phyloP scores from a whole-genome alignment of 2,113 vertebrate genomes.

The Hippopotamus amphibius region DNA sequence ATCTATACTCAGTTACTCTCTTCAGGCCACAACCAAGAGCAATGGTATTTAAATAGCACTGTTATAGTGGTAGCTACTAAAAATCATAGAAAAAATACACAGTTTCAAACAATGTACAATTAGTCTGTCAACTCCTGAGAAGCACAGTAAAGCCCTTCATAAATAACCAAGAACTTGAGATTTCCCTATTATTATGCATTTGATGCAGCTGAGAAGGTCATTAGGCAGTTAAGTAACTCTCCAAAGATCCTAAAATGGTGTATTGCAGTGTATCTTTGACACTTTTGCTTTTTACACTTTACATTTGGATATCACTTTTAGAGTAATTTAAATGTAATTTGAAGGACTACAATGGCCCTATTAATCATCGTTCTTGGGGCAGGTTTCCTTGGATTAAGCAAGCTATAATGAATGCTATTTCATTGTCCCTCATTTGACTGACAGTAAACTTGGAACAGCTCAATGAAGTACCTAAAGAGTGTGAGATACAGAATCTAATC shows the following conservation, averaged over 20 bases:
- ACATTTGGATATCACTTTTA: not conserved
- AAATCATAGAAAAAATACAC: not conserved
- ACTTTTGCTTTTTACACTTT: not conserved
- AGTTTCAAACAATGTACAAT: not conserved
- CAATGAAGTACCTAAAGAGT: not conserved
- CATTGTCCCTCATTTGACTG: not conserved
- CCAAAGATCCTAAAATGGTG: not conserved
- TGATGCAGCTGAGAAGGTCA: not conserved
- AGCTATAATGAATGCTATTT: conserved; percentile 22
- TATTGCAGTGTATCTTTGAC: not conserved
- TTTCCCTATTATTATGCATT: not conserved
- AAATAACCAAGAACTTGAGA: not conserved
- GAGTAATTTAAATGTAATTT: conserved; percentile 20
- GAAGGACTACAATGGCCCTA: not conserved
- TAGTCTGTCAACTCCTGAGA: not conserved
- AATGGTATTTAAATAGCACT: not conserved
- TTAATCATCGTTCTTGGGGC: not conserved
- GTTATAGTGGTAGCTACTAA: not conserved
- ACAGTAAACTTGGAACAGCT: not conserved
- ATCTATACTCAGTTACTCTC: not conserved
- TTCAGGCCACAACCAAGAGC: not conserved
- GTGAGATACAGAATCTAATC: not conserved
- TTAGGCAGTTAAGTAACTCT: not conserved
- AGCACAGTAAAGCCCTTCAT: not conserved
- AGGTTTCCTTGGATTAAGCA: not conserved